These are phyloP conservation scores for Mesocentrotus franciscanus DNA, from an alignment of 53 echinoderm and acorn worm genomes.

Conservation along the genomic window DNA sequence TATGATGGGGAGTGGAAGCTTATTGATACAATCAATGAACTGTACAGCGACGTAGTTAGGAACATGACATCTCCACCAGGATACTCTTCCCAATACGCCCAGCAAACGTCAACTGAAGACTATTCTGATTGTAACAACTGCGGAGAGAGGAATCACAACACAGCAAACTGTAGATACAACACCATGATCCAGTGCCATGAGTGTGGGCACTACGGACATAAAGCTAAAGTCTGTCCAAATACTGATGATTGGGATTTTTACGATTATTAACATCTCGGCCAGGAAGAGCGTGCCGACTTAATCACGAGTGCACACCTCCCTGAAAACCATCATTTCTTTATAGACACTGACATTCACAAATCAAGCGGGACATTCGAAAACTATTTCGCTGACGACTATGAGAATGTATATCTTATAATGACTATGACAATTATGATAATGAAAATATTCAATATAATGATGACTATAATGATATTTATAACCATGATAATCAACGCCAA, in stretches of 20 bases:
- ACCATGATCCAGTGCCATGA: background rate
- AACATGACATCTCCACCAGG: background rate
- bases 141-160: background rate
- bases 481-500: background rate
- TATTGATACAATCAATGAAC: too few species aligned
- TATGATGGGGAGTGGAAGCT: too few species aligned
- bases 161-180: background rate
- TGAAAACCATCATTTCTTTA: too few species aligned
- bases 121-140: background rate
- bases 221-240: background rate
- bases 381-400: background rate
- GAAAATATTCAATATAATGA: too few species aligned
- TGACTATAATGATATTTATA: background rate
- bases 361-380: background rate
- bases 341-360: too few species aligned
- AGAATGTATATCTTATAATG: background rate
- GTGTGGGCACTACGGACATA: background rate
- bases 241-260: background rate
- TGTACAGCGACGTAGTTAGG: background rate
- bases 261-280: too few species aligned
- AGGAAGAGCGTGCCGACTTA: background rate
- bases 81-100: background rate
- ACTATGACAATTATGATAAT: background rate
- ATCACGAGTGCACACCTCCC: too few species aligned
- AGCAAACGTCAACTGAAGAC: background rate